Percentiles rank a stretch among this genome's conserved stretches.
Evolutionary conservation across 2,113 vertebrate genomes (phyloP).

Genomic region (Astur gentilis): DNA sequence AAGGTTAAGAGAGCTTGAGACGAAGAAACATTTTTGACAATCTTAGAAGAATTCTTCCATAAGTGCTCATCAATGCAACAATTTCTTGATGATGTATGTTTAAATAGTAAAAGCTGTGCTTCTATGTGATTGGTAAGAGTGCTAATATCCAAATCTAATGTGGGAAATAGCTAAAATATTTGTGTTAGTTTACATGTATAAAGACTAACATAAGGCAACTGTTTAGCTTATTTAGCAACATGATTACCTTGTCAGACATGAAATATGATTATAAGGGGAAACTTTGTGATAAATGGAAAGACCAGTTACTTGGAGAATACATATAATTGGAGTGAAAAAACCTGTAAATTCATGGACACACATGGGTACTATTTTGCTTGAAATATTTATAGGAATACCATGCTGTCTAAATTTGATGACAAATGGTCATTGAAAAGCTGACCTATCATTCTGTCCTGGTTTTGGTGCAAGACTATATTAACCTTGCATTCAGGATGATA

Average conservation of each 20-base stretch:
- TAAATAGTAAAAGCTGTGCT: neutral
- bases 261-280: conserved; percentile 41
- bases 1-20: neutral
- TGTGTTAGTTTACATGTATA: neutral
- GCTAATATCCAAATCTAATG: neutral
- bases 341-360: conserved; percentile 42
- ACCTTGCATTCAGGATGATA: conserved; percentile 40
- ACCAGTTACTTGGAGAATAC: neutral
- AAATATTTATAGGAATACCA: conserved; percentile 61
- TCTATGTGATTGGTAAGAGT: neutral
- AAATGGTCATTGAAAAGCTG: conserved; percentile 53
- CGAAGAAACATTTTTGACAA: neutral
- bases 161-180: neutral
- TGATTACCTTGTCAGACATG: conserved; percentile 1
- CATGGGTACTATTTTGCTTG: neutral
- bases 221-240: conserved; percentile 12
- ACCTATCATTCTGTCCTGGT: conserved; percentile 27
- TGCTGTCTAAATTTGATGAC: conserved; percentile 48
- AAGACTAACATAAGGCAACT: neutral
- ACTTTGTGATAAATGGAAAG: conserved; percentile 29
- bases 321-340: neutral
- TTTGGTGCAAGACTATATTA: conserved; percentile 43
- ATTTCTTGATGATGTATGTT: neutral
- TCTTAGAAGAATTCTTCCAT: neutral
- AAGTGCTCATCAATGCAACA: neutral